Base-by-base conservation (phyloP, 1,140 invertebrate species). In the Coelopa frigida region DNA sequence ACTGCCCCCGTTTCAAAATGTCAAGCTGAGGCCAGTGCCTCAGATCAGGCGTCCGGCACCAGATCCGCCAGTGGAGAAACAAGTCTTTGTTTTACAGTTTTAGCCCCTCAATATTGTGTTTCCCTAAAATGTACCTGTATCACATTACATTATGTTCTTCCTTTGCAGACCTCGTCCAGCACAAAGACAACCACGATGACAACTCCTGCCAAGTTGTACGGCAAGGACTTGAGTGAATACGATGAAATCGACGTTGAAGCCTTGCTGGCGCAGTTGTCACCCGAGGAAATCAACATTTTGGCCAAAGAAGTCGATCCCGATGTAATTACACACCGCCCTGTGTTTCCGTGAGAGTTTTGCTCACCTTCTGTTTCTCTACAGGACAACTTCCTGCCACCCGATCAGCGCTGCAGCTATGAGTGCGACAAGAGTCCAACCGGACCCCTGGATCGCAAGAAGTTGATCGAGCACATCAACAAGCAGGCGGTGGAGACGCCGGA, bases 261-360 rank as follows among this genome's bases (percentile, higher is more conserved):
- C 56, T 75, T 99, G n/a, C 74, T 99, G 53, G 78, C 87, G 29
- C 91, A 97, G 64, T 78, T 99, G 36, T 88, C 94, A 45, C 80
- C 86, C 12, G 95, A 98, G 70, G 96, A 99, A 76, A 83, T 99
- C 39, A 94, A 94, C 58, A 89, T 98, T 71, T 77, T 99, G 49
- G 94, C 94, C 56, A 94, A 92, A 75, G 95, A 99, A 81, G 94
- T 98, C 49, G 96, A 99, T 78, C 95, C 96, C 55, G 95, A 99
- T 80, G 94, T 98, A 78, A 93, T 90, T 54, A n/a, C n/a, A n/a
- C n/a, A n/a, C n/a, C n/a, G n/a, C n/a, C 15, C 0, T 11, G 15
- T 36, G 8, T 15, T 36, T 7, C 8, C 18, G 11, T 15, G 7
- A 10, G 15, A n/a, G n/a, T n/a, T n/a, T n/a, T n/a, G n/a, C n/a